A percentile compares a stretch with the other conserved stretches of the same genome.
Evolutionary conservation across 2,888 invertebrate genomes (phyloP).

Genomic region (Cantharis lateralis): DNA sequence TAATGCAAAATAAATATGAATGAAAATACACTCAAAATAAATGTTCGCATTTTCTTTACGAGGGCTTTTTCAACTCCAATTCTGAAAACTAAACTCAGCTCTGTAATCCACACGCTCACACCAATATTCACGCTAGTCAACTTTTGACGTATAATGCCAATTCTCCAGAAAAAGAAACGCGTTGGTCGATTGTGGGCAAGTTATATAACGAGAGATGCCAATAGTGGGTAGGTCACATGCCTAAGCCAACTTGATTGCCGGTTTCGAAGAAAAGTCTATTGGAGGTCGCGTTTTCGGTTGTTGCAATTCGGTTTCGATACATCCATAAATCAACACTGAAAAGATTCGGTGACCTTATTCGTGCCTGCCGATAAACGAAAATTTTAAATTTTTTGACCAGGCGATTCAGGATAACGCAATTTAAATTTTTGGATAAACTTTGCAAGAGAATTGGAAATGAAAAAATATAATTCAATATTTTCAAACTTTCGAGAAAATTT

Average conservation of each 20-base stretch:
- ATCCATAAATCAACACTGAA: slow-evolving; percentile 36
- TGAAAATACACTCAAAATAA: slow-evolving; percentile 31
- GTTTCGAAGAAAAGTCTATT: slow-evolving; percentile 26
- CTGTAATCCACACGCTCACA: slow-evolving; percentile 21
- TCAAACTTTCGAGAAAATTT: not conserved
- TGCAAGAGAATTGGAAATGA: not conserved
- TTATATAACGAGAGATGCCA: slow-evolving; percentile 31
- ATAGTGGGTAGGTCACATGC: slow-evolving; percentile 31
- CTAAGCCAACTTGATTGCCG: slow-evolving; percentile 32
- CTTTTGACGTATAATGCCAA: slow-evolving; percentile 2
- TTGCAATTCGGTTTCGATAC: slow-evolving; percentile 31
- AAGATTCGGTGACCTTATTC: slow-evolving; percentile 25
- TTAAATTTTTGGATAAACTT: not conserved
- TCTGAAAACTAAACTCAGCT: slow-evolving; percentile 23
- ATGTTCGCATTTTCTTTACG: slow-evolving; percentile 31
- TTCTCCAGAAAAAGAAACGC: slow-evolving; percentile 17
- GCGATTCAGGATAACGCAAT: not conserved
- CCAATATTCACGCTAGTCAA: slow-evolving; percentile 11
- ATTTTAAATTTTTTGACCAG: slow-evolving; percentile 23
- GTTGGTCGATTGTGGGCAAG: slow-evolving; percentile 33
- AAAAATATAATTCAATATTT: not conserved
- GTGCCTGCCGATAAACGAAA: slow-evolving; percentile 22
- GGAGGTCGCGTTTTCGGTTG: slow-evolving; percentile 32
- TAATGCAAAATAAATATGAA: slow-evolving; percentile 29
- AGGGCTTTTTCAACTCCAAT: slow-evolving; percentile 31